Evolutionary conservation across 2,888 invertebrate genomes (phyloP), one percentile per base, ranked within the genome.

Genomic region (Ecdyonurus torrentis): DNA sequence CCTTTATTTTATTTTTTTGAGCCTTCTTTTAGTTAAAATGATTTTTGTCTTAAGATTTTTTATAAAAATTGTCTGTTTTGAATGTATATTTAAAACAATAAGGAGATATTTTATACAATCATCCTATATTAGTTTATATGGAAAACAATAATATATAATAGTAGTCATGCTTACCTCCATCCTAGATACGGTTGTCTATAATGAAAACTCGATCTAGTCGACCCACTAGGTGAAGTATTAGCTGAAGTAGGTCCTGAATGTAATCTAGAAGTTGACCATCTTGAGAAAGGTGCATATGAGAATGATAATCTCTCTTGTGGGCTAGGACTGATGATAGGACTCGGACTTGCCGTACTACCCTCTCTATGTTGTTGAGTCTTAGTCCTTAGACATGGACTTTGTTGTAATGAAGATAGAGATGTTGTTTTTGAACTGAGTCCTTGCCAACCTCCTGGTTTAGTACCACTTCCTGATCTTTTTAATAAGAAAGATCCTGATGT

Each of bases 161-260:
- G n/a, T n/a, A n/a, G n/a, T n/a, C n/a, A n/a, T n/a, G n/a, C n/a
- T 50, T 82, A 82, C 69, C 92, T 80, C 93, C 92, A 93, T 61
- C 92, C 92, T 66, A 93, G 80, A 76, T 93, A 93, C 1, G 92
- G 92, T 73, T 90, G 89, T 52, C 91, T 82, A 68, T 89, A 87
- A 73, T 88, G 90, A 78, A 88, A 87, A 64, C 87, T 86, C 61
- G 85, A 85, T 64, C 86, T 78, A 50, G 83, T 77, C 61, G 74
- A 75, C 69, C 71, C 74, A 63, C 74, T 73, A 5, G 62, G 62
- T 18, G 62, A 62, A 20, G 62, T 62, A 19, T 55, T 52, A 18
- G 63, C 59, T 10, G 63, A 63, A 19, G 60, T 85, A 55, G 69
- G 68, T 23, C 85, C 67, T 67, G 86, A 86, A 73, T 87, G 86